Conservation (phyloP, 2,888 invertebrate species). For the Pardosa pseudoannulata region DNA sequence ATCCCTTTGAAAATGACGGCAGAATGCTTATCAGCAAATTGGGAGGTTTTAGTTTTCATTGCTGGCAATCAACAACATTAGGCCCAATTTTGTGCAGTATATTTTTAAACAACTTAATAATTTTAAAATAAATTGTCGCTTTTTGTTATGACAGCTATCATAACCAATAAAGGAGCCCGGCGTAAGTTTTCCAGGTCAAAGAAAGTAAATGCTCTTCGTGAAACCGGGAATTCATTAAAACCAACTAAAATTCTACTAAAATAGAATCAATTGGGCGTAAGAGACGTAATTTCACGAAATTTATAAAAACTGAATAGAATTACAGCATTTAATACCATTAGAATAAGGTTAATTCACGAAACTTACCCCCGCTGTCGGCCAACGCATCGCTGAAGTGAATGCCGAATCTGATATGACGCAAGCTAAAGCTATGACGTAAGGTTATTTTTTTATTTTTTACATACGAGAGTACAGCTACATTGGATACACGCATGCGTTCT, state of each 20-base stretch:
- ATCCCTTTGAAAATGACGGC: too few relatives aligned
- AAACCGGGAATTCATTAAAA: neutral
- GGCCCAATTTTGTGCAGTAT: too few relatives aligned
- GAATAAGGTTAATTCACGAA: neutral
- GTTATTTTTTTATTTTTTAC: constrained; percentile 31
- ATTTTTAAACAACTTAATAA: too few relatives aligned
- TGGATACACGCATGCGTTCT: constrained; percentile 45
- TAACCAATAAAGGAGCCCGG: constrained; percentile 17
- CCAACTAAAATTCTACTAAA: neutral
- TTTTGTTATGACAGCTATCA: neutral
- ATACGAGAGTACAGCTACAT: constrained; percentile 54
- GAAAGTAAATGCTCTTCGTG: neutral
- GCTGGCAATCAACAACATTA: too few relatives aligned
- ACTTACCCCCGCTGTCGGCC: constrained; percentile 56
- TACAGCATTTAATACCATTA: too few relatives aligned
- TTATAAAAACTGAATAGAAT: too few relatives aligned
- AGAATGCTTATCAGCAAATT: too few relatives aligned
- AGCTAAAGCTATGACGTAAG: constrained; percentile 61
- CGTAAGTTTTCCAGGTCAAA: constrained; percentile 18
- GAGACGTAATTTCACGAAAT: too few relatives aligned
- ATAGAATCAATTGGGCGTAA: neutral
- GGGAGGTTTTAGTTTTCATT: too few relatives aligned
- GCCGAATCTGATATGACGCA: constrained; percentile 58
- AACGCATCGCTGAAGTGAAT: constrained; percentile 62
- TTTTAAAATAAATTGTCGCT: neutral